Conservation (phyloP, 2,113 vertebrate genomes). For the Chascanopsetta lugubris region DNA sequence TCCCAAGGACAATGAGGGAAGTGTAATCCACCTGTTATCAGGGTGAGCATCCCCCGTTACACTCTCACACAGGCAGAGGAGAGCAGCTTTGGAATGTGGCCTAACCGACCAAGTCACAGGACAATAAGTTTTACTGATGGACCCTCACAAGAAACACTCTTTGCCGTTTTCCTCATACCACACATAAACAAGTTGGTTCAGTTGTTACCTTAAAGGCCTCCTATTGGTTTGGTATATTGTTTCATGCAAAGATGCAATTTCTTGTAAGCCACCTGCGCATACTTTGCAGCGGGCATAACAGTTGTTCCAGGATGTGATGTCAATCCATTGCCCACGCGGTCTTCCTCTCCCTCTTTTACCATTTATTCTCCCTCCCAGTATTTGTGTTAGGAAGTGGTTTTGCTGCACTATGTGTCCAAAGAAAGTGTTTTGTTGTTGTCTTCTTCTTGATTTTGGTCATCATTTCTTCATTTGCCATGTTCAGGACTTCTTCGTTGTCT, state of each 20-base stretch:
- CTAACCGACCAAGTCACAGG: conserved; percentile 48
- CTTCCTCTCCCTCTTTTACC: too few relatives aligned
- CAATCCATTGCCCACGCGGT: too few relatives aligned
- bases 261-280: too few relatives aligned
- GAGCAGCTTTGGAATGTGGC: conserved; percentile 66
- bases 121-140: conserved; percentile 55
- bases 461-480: background rate
- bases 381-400: too few relatives aligned
- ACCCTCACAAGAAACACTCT: conserved; percentile 57
- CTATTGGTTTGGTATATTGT: conserved; percentile 14
- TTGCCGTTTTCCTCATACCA: conserved; percentile 48
- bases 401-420: too few relatives aligned
- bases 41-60: conserved; percentile 62
- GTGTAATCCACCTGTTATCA: conserved; percentile 80
- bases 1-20: conserved; percentile 61
- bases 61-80: conserved; percentile 29
- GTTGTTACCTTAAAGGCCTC: conserved; percentile 29
- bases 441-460: background rate
- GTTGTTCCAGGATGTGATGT: too few relatives aligned
- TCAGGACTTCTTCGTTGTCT: too few relatives aligned
- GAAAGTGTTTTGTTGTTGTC: too few relatives aligned
- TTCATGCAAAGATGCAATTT: too few relatives aligned
- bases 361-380: too few relatives aligned
- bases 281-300: too few relatives aligned
- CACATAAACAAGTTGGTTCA: conserved; percentile 50